Conservation (phyloP, 2,113 vertebrate genomes). For the Baryphthengus martii region DNA sequence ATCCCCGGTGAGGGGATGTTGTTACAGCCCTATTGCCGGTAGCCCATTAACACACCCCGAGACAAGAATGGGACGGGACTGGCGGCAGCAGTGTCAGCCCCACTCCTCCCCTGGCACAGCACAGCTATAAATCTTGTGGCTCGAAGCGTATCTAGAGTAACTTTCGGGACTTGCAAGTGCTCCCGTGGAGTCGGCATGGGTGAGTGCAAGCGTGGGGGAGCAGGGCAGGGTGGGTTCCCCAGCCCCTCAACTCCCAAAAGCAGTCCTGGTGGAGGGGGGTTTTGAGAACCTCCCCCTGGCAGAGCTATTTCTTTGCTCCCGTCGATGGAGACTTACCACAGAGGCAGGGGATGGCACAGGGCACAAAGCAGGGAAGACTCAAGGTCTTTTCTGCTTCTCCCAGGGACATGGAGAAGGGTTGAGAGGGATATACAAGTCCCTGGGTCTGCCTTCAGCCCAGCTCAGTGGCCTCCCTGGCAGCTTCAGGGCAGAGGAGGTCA, state of each 20-base stretch:
- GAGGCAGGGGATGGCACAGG: neutral
- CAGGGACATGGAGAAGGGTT: neutral
- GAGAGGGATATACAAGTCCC: neutral
- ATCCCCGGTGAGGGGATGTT: neutral
- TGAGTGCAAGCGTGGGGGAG: neutral
- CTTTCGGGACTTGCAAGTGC: neutral
- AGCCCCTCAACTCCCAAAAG: neutral
- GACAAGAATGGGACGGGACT: neutral
- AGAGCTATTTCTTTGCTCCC: fast-evolving
- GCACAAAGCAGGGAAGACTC: neutral
- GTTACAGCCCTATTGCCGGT: neutral
- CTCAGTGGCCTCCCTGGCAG: neutral
- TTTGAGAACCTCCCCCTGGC: neutral
- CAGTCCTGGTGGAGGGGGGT: neutral
- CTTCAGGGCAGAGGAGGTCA: neutral
- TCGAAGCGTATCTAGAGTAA: neutral
- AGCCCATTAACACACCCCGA: neutral
- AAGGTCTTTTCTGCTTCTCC: neutral
- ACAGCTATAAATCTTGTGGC: neutral
- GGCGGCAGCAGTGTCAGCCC: neutral
- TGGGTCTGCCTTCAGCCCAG: neutral
- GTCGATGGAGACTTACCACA: neutral
- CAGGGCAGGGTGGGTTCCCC: neutral
- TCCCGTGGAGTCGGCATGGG: neutral
- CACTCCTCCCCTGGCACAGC: neutral